Evolutionary conservation across 2,797 vertebrate species (phyloP), one percentile per base, ranked within the genome.

Genomic region (Bovichtus diacanthus): DNA sequence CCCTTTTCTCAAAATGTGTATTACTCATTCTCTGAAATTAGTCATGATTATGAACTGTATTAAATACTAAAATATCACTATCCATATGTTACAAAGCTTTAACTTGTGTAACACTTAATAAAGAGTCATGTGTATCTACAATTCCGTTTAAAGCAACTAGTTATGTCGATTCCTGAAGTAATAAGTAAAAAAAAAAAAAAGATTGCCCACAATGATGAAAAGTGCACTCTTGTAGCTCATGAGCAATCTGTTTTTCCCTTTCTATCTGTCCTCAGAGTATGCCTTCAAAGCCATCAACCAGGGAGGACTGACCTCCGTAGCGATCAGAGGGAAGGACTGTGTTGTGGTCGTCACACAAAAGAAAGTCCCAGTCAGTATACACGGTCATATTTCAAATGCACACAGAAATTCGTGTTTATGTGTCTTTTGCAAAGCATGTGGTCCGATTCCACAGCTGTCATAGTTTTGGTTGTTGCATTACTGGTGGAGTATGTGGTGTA

Each of bases 251-350:
- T 58, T 19, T 50, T 15, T 3, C 27, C 4, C 38, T 9, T 23
- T 34, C 13, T 39, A 0, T 58, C 29, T 54, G 3, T 76, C 6
- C 59, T 25, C 54, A 99, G 97, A 99, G 84, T 99, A 99, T 94
- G 97, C 97, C 2, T 98, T 98, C 90, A 99, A 98, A 93, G 97
- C 97, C 78, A 98, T 98, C 92, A 98, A 98, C 93, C 97, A 98
- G 83, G 97, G 97, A 0, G 98, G 98, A 68, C 94, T 98, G 81
- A 98, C 97, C 1, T 98, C 97, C 38, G 97, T 99, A 68, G 97
- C 97, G 19, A 94, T 99, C 81, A 94, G 97, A 90, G 97, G 98
- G 67, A 97, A 97, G 86, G 97, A 98, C 82, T 98, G 97, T 84
- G 97, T 96, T 27, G 95, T 98, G 59, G 89, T 98, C 12, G 96